Evolutionary conservation across 2,797 vertebrate species (phyloP).

Genomic region (Acrocephalus scirpaceus): DNA sequence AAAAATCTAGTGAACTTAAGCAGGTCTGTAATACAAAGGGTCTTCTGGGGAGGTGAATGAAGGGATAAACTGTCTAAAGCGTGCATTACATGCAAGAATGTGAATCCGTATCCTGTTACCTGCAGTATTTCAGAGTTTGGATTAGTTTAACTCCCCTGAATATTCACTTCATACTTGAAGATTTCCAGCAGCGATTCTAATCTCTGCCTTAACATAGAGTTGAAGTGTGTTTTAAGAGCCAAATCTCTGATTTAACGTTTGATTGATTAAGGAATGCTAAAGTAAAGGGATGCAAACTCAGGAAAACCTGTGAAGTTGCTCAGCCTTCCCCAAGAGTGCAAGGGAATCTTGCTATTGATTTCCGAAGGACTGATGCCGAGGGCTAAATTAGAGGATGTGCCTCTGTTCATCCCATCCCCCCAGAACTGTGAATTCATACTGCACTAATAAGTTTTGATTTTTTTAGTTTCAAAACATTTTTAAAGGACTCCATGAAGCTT

Average conservation of each 20-base stretch:
- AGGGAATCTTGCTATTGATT: background rate
- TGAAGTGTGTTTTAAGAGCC: background rate
- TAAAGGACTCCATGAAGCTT: background rate
- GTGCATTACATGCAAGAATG: conserved; percentile 59
- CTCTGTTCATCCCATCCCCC: background rate
- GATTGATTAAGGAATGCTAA: background rate
- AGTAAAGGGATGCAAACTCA: background rate
- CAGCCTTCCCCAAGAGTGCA: background rate
- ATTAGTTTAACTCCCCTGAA: conserved; percentile 26
- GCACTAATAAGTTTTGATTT: background rate
- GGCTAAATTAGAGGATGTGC: background rate
- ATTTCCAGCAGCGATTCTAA: background rate
- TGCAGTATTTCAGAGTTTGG: conserved; percentile 41
- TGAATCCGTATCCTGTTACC: conserved; percentile 35
- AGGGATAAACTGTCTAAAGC: conserved; percentile 57
- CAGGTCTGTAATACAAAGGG: conserved; percentile 60
- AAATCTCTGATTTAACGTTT: background rate
- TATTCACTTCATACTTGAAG: conserved; percentile 27
- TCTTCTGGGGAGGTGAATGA: conserved; percentile 63
- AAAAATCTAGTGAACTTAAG: conserved; percentile 70
- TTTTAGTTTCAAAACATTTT: background rate
- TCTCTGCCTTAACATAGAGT: background rate
- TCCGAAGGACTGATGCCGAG: background rate
- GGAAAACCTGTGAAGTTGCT: background rate
- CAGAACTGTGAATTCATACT: background rate